Conservation (phyloP, 2,113 vertebrate species). For the Chaetodon trifascialis region DNA sequence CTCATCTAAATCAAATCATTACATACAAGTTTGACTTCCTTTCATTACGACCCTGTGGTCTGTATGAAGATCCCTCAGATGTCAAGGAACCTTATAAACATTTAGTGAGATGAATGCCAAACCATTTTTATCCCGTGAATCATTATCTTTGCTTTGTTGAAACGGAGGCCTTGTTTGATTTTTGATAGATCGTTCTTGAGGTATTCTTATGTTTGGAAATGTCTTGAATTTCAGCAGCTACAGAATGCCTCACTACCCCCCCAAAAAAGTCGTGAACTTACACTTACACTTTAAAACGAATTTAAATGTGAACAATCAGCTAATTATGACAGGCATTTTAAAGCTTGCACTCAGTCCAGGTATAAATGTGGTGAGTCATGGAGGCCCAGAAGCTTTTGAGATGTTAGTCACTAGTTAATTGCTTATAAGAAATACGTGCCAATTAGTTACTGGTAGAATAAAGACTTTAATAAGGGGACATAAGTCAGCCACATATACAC, state of each 20-base stretch:
- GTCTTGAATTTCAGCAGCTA: neutral
- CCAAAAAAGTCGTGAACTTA: neutral
- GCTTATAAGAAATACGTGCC: no score
- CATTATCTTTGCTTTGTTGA: neutral
- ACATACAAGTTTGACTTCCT: neutral
- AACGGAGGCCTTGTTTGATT: neutral
- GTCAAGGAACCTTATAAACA: neutral
- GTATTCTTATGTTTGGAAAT: conserved; percentile 5
- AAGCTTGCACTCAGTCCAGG: neutral
- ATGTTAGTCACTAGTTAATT: no score
- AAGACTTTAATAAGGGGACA: neutral
- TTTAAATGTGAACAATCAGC: conserved; percentile 6
- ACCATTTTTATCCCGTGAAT: neutral
- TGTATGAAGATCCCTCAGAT: conserved; percentile 17
- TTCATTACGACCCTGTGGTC: conserved; percentile 12
- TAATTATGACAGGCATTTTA: conserved; percentile 5
- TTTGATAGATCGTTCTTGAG: neutral
- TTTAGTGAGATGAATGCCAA: neutral
- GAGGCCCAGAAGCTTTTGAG: neutral
- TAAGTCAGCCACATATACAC: neutral
- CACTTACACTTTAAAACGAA: conserved; percentile 8
- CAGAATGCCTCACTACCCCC: neutral
- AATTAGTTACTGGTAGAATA: no score
- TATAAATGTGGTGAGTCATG: neutral
- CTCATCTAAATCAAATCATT: neutral